phyloP scores from a whole-genome alignment of 2,113 vertebrate genomes.

The Pterocles burchelli region DNA sequence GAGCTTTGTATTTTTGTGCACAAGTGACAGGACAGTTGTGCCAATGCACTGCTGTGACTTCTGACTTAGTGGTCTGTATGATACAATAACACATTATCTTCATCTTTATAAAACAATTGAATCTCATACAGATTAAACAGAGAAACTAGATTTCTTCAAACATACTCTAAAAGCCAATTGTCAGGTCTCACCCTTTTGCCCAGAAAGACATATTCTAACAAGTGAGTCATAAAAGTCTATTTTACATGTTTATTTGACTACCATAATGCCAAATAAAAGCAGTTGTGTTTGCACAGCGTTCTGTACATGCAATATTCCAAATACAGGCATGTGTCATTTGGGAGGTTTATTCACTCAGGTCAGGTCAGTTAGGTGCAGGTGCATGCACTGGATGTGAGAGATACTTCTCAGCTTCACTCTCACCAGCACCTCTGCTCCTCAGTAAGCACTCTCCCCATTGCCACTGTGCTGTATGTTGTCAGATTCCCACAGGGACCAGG shows the following conservation, averaged over 20 bases:
- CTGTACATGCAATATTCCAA: neutral
- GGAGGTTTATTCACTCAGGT: neutral
- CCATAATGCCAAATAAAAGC: neutral
- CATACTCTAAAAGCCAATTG: rapidly evolving
- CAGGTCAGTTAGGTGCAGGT: neutral
- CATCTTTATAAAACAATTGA: neutral
- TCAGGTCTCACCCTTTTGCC: neutral
- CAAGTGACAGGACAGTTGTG: neutral
- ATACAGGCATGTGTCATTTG: rapidly evolving
- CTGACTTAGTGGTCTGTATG: neutral
- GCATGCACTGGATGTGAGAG: neutral
- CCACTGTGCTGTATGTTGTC: rapidly evolving
- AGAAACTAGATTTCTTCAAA: neutral
- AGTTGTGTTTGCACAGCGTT: neutral
- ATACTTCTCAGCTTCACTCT: neutral
- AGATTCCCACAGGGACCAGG: neutral
- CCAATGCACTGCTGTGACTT: neutral
- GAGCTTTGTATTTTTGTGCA: neutral
- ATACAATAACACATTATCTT: neutral
- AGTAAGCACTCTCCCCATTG: neutral
- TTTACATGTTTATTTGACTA: neutral
- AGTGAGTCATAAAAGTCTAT: neutral
- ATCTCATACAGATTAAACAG: neutral
- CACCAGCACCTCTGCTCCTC: neutral
- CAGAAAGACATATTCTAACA: neutral